Base-by-base conservation (phyloP, 1,140 invertebrate species). In the Heliconius nattereri region DNA sequence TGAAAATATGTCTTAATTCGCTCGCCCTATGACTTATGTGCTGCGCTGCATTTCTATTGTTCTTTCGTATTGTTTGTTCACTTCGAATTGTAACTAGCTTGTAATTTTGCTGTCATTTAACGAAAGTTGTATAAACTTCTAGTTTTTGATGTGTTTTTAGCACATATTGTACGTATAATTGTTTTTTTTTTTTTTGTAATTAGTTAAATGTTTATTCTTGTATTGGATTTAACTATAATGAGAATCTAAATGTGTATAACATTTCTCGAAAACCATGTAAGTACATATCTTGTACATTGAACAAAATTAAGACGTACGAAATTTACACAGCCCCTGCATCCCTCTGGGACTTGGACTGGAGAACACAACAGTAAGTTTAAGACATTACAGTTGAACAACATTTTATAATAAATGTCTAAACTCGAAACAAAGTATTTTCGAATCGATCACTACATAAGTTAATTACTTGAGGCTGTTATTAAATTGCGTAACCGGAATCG, bases 1-100 rank as follows among this genome's bases (percentile, higher is more conserved):
- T 87, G 87, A 90, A 93, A 94, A 94, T 94, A 94, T 93, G 92
- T 94, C 92, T 94, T 93, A 90, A 94, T 94, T 93, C 92, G 86
- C 84, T 84, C 81, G 85, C 88, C 89, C 88, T 90, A 92, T 93
- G 91, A 94, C 91, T 94, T 90, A 92, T 91, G 90, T 91, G 80
- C 76, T 83, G 74, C 49, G 78, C 72, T 86, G 86, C 85, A 83
- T 87, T 90, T 85, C 86, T 85, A 88, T 72, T 72, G 71, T 72
- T 37, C 90, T 86, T 87, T 32, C 85, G 85, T 81, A 66, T 81
- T 85, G 81, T 85, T 84, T 79, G 76, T 82, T 80, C 73, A 82
- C 71, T 75, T 29, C 26, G 26, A 66, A 3, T 66, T 66, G 60
- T 29, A n/a, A 66, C 26, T 29, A 16, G 23, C 23, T 66, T 26